Percentiles rank a stretch among this genome's conserved stretches.
Conservation (phyloP, 1,140 invertebrate species). For the Drosophila orosa region DNA sequence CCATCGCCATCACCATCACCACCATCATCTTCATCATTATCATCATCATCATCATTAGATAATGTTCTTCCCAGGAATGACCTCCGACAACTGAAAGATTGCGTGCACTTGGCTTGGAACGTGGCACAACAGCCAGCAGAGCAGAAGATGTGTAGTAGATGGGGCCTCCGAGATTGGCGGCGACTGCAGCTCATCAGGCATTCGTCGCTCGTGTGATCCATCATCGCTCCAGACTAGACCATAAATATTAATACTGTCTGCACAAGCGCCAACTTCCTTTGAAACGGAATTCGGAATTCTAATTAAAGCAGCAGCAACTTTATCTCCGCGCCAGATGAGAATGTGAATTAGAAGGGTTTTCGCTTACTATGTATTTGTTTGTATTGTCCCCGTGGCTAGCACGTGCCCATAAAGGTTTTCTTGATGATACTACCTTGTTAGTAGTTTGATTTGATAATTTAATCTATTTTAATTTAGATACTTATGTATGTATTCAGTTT, state of each 20-base stretch:
- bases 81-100: slow-evolving; percentile 45
- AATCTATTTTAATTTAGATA: not conserved
- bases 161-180: slow-evolving; percentile 31
- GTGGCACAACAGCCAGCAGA: slow-evolving; percentile 45
- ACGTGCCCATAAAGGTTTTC: slow-evolving; percentile 53
- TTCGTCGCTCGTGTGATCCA: slow-evolving; percentile 54
- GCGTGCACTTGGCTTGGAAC: slow-evolving; percentile 57
- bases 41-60: slow-evolving; percentile 41
- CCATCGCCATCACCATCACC: not conserved
- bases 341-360: slow-evolving; percentile 53
- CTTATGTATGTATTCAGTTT: too few species aligned
- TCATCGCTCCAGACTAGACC: slow-evolving; percentile 64
- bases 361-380: too few species aligned
- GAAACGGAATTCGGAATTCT: slow-evolving; percentile 78
- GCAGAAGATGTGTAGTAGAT: slow-evolving; percentile 20
- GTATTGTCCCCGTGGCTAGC: slow-evolving; percentile 33
- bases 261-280: slow-evolving; percentile 80
- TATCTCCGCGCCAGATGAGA: slow-evolving; percentile 55
- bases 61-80: slow-evolving; percentile 46
- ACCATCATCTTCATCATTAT: not conserved
- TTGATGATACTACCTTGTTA: not conserved
- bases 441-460: not conserved
- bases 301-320: slow-evolving; percentile 80
- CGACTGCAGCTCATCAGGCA: slow-evolving; percentile 64
- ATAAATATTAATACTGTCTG: slow-evolving; percentile 75